Evolutionary conservation across 2,888 invertebrate species (phyloP), one percentile per base, ranked within the genome.

Genomic region (Volucella zonaria): DNA sequence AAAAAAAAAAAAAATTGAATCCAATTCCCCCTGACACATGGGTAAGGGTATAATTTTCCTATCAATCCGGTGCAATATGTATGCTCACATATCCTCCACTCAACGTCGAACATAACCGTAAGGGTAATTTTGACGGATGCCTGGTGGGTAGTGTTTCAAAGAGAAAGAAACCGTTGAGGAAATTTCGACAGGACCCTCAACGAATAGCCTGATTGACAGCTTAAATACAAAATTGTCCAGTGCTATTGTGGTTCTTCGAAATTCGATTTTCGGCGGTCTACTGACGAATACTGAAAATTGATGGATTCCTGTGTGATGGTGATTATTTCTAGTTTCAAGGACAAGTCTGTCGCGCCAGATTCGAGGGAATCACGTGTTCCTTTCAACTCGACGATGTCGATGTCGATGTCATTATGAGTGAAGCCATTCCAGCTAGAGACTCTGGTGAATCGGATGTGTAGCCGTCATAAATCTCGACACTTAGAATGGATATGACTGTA

Each of bases 141-240:
- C 31, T 31, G 31, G 6, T 31, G 31, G 31, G 31, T 31, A 6
- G 31, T 31, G 31, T 12, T 38, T 42, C 56, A 15, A 4, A 54
- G 31, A 12, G 45, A 14, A 59, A 47, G 40, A 45, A 47, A 40
- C n/a, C 47, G 23, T 54, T 14, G 40, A 56, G 15, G 14, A 52
- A 15, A 70, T 77, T 82, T 78, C 82, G 77, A 74, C 82, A 82
- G 64, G 74, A 78, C 61, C 79, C 83, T 70, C 68, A 49, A 18
- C 58, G 58, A 62, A 49, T 6, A 47, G 52, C 56, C 70, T 83
- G 83, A 83, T 83, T 83, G 83, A 83, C 83, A 83, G 79, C 83
- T 79, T 83, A 83, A 83, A 54, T 67, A 83, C 66, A 61, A 83
- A 75, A 83, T 83, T 83, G 56, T 47, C 49, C 56, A 23, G n/a